Evolutionary conservation across 2,888 invertebrate genomes (phyloP), one percentile per base, ranked within the genome.

Genomic region (Scaptomyza flava): DNA sequence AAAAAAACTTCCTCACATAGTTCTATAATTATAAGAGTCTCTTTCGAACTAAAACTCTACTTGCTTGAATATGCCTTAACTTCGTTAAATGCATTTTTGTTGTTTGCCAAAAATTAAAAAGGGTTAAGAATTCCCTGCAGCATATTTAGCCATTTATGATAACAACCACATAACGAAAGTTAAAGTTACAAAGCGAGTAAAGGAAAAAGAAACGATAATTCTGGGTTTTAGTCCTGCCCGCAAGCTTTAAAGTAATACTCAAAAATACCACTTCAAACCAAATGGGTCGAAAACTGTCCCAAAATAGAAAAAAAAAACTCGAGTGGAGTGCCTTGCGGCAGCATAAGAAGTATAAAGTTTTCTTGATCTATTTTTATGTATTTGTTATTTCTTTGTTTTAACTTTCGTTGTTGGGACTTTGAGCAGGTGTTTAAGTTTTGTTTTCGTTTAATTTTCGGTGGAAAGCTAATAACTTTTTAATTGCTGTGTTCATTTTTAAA

Each of bases 131-230:
- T 45, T n/a, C 41, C 68, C 80, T 47, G 52, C 61, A 66, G 81
- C 72, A 12, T 54, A 67, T 65, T 76, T 77, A 42, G 57, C 72
- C 77, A 72, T 72, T 78, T 69, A 65, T 64, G 72, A 72, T 63
- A 76, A 64, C 72, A 76, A 34, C 65, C 65, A 50, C 72, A 65
- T 47, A 66, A 38, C 23, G 31, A 60, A 68, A 69, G 45, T 72
- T 67, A 20, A 54, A 66, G 50, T 70, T 58, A 48, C 17, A 23
- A 23, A 41, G 17, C 17, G 7, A 41, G 1, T 17, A 3, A 38
- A 38, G 8, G 17, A 8, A 3, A 17, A 8, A 53, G 34, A 42
- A 17, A n/a, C n/a, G 48, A 60, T 27, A 33, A 34, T 57, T 48
- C 36, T 51, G 54, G 17, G 17, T 17, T 17, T 34, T 31, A 42